Conservation (phyloP, 1,140 invertebrate genomes). For the Scaptomyza montana region DNA sequence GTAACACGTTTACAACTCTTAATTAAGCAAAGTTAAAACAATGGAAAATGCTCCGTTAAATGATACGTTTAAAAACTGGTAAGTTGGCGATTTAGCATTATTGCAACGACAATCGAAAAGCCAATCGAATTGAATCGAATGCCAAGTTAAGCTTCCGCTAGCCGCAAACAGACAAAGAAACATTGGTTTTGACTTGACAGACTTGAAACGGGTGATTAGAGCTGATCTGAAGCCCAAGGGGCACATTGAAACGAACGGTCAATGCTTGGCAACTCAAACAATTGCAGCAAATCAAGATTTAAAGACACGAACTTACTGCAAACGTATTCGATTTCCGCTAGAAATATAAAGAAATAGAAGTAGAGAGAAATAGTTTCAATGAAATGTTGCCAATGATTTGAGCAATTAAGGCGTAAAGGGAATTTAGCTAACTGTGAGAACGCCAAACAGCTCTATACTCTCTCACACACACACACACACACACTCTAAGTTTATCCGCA, state of each 20-base stretch:
- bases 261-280: slow-evolving; percentile 25
- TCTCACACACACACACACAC: slow-evolving; percentile 7
- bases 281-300: slow-evolving; percentile 62
- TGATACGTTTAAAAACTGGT: slow-evolving; percentile 26
- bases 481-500: slow-evolving; percentile 12
- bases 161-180: slow-evolving; percentile 16
- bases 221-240: slow-evolving; percentile 42
- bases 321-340: slow-evolving; percentile 54
- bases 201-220: slow-evolving; percentile 44
- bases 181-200: slow-evolving; percentile 20
- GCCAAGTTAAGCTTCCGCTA: slow-evolving; percentile 8
- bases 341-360: slow-evolving; percentile 2
- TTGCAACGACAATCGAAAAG: slow-evolving; percentile 27
- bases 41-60: slow-evolving; percentile 41
- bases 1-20: slow-evolving; percentile 35
- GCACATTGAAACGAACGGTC: slow-evolving; percentile 30
- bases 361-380: slow-evolving; percentile 16
- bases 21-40: slow-evolving; percentile 66
- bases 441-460: neutral
- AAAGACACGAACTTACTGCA: slow-evolving; percentile 7
- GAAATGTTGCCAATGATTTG: slow-evolving; percentile 48
- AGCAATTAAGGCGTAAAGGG: slow-evolving; percentile 36
- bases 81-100: slow-evolving; percentile 47
- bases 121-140: slow-evolving; percentile 39
- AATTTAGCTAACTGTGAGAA: slow-evolving; percentile 47